Conservation (phyloP, 2,888 invertebrate species). For the Orchesella flavescens region DNA sequence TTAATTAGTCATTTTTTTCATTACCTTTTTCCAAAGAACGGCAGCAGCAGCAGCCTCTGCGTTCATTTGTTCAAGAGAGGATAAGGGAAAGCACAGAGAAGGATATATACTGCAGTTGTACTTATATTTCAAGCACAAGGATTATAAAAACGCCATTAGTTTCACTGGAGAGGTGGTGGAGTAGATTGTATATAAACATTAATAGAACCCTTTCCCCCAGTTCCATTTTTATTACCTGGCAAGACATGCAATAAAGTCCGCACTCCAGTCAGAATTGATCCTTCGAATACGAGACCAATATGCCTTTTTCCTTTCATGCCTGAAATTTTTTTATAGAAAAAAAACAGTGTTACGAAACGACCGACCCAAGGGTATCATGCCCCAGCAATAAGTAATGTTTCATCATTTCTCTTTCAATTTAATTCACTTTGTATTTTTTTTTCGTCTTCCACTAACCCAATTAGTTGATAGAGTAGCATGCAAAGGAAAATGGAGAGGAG, state of each 20-base stretch:
- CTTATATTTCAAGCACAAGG: no score
- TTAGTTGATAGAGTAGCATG: conserved; percentile 91
- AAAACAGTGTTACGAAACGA: not conserved
- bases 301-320: conserved; percentile 94
- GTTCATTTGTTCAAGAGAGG: no score
- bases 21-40: no score
- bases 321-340: conserved; percentile 74
- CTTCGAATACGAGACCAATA: conserved; percentile 86
- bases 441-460: conserved; percentile 79
- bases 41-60: no score
- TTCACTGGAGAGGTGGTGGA: not conserved
- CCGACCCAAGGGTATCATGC: not conserved
- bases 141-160: conserved; percentile 4
- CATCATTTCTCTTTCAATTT: conserved; percentile 1
- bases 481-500: conserved; percentile 92
- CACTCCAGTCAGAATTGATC: conserved; percentile 80
- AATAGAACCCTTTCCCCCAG: not conserved
- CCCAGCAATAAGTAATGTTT: not conserved
- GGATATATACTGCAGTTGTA: no score
- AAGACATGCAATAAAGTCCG: conserved; percentile 86
- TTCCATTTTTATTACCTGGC: conserved; percentile 74
- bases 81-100: no score
- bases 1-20: conserved; percentile 7
- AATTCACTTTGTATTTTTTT: not conserved
- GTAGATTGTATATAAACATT: not conserved